phyloP scores from a whole-genome alignment of 2,888 invertebrate species.

The Athalia cordata region DNA sequence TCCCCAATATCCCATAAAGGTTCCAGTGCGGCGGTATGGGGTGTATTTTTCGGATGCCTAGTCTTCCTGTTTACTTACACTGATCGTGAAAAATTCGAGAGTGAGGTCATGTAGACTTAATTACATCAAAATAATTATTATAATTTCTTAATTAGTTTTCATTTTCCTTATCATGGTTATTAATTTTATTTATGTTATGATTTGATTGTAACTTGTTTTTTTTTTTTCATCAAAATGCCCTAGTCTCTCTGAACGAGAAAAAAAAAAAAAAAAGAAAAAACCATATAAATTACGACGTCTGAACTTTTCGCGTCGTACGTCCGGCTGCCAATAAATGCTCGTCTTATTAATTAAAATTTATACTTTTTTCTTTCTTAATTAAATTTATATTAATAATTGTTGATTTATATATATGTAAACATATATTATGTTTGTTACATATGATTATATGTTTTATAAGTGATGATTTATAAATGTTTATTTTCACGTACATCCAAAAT shows the following conservation, averaged over 20 bases:
- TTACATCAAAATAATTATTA: no score
- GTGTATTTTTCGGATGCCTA: conserved; percentile 24
- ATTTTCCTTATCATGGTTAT: not conserved
- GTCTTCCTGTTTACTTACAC: conserved; percentile 35
- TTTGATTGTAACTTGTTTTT: not conserved
- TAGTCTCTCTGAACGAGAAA: conserved; percentile 7
- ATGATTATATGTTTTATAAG: no score
- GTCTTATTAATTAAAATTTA: conserved; percentile 8
- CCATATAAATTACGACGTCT: not conserved
- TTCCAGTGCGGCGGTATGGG: conserved; percentile 23
- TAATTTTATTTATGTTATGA: not conserved
- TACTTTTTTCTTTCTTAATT: not conserved
- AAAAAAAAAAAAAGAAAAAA: not conserved
- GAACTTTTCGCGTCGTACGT: not conserved
- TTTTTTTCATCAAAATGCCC: not conserved
- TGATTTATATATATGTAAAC: not conserved
- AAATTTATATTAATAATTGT: not conserved
- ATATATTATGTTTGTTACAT: not conserved
- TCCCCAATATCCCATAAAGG: not conserved
- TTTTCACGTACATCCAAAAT: no score
- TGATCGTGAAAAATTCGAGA: conserved; percentile 21
- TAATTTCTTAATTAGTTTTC: no score
- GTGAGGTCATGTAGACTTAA: not conserved
- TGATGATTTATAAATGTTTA: no score
- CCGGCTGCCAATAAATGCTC: conserved; percentile 13